Percentiles rank a stretch among this genome's conserved stretches.
Evolutionary conservation across 2,888 invertebrate species (phyloP).

Genomic region (Pachydiplax longipennis): DNA sequence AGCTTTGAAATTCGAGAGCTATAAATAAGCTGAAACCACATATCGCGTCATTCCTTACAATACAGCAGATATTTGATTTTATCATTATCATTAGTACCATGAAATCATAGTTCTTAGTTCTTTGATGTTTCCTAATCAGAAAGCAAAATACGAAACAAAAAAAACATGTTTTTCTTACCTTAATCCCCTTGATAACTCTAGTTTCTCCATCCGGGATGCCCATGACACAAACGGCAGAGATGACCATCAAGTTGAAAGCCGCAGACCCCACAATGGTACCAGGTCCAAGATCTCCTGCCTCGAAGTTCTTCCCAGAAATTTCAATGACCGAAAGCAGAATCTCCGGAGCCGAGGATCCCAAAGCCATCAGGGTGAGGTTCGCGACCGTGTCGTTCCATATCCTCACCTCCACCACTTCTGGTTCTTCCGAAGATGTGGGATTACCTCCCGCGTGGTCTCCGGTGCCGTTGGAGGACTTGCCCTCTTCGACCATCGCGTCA

Average conservation of each 20-base stretch:
- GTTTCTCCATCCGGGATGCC: slow-evolving; percentile 60
- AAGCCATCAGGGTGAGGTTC: slow-evolving; percentile 66
- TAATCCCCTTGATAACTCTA: slow-evolving; percentile 59
- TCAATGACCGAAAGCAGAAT: slow-evolving; percentile 65
- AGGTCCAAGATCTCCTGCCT: slow-evolving; percentile 64
- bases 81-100: too few relatives aligned
- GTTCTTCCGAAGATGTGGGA: slow-evolving; percentile 54
- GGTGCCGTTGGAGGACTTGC: slow-evolving; percentile 50
- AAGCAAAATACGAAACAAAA: too few relatives aligned
- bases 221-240: slow-evolving; percentile 64
- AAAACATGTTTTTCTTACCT: slow-evolving; percentile 54
- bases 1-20: too few relatives aligned
- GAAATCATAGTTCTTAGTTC: too few relatives aligned
- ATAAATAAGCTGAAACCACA: too few relatives aligned
- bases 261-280: slow-evolving; percentile 68
- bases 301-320: slow-evolving; percentile 58
- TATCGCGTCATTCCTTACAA: too few relatives aligned
- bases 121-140: too few relatives aligned
- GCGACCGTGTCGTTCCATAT: slow-evolving; percentile 67
- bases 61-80: too few relatives aligned
- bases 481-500: slow-evolving; percentile 44
- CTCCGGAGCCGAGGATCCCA: slow-evolving; percentile 66
- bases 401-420: slow-evolving; percentile 61
- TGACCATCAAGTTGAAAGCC: slow-evolving; percentile 65
- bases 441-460: slow-evolving; percentile 50